Base-by-base conservation (phyloP, 2,113 vertebrate species). In the Oncorhynchus gorbuscha region DNA sequence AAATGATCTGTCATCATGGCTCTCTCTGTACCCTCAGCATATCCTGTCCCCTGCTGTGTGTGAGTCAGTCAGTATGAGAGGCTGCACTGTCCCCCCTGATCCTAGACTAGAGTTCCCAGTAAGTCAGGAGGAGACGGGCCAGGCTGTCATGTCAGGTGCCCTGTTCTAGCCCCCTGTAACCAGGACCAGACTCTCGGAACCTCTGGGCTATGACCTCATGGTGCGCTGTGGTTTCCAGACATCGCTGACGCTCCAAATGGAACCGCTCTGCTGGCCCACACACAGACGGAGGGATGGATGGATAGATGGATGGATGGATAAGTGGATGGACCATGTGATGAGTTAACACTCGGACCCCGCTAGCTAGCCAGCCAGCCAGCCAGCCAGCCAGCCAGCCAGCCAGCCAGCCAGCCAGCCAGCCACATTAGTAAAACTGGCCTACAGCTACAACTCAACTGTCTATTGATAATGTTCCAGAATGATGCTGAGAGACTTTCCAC, bases 101-200 rank as follows among this genome's bases (percentile, higher is more conserved):
- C 73, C 70, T 14, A 13, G 61, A 77, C 85, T 88, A 28, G 22
- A 69, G 65, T 65, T 79, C 79, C 39, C 39, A 45, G 39, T 45
- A 13, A 45, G 39, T 45, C 39, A 45, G 39, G 66, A 77, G 76
- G 81, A 86, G 84, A 87, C 80, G 85, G 89, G 84, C 78, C 81
- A 79, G 79, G 76, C 87, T 83, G 84, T 71, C 84, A 76, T 82
- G 85, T 24, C 24, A 24, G 8, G 2, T 39, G 8, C 8, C 39
- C 39, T 39, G 39, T 39, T 39, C 39, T 39, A 39, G 81, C 58
- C 83, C 75, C 78, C 68, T 83, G 88, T 91, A 90, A 91, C 80
- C 87, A 91, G 86, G 79, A 85, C 82, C 91, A 92, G 92, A 92
- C 89, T 90, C 80, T 45, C 78, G 87, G 88, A 91, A 91, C 88